Percentiles rank a stretch among this genome's conserved stretches.
These are phyloP conservation scores for Cydia strobilella DNA, from an alignment of 1,140 invertebrate species.

Conservation along the genomic window DNA sequence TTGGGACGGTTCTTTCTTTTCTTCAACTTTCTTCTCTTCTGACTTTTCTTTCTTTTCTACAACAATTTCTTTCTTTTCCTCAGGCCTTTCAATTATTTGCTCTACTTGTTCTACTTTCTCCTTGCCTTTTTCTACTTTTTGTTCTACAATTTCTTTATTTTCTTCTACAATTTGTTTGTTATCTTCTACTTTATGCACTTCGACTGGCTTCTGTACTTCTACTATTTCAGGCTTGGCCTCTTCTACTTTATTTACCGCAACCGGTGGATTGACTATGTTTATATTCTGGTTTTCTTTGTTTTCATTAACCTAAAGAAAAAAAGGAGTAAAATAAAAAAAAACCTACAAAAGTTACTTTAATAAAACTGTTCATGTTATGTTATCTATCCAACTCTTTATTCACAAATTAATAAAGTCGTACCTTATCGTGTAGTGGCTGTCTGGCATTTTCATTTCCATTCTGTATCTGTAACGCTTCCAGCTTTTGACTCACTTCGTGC, in stretches of 20 bases:
- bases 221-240: conserved; percentile 37
- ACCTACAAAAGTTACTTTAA: background rate
- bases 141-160: conserved; percentile 67
- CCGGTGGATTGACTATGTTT: conserved; percentile 20
- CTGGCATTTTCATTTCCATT: conserved; percentile 36
- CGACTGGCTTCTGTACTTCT: conserved; percentile 37
- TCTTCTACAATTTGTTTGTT: conserved; percentile 55
- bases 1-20: conserved; percentile 55
- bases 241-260: conserved; percentile 37
- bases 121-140: conserved; percentile 52
- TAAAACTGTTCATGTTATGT: background rate
- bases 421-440: conserved; percentile 41
- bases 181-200: conserved; percentile 38
- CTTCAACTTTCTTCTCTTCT: conserved; percentile 41
- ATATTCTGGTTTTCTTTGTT: conserved; percentile 59
- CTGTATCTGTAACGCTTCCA: conserved; percentile 62
- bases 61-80: conserved; percentile 49
- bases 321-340: background rate
- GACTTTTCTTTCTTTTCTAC: conserved; percentile 40
- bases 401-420: background rate
- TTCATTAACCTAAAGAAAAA: conserved; percentile 58
- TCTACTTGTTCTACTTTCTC: conserved; percentile 73
- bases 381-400: background rate
- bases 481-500: conserved; percentile 65
- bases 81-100: conserved; percentile 30